Evolutionary conservation across 2,888 invertebrate genomes (phyloP).

Genomic region (Chrysopilus asiliformis): DNA sequence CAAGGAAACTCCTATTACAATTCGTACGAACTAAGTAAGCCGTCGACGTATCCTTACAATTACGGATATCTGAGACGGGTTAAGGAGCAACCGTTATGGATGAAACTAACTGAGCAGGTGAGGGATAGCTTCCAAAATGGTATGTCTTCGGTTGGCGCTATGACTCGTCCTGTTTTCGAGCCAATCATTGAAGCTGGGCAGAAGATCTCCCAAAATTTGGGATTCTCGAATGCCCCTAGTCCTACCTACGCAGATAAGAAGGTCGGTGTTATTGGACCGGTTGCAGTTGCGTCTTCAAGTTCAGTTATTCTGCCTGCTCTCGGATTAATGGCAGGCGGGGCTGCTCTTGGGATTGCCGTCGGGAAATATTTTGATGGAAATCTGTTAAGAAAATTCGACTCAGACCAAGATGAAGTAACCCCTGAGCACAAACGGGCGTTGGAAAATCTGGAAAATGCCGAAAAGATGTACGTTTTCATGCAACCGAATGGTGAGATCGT

Average conservation of each 20-base stretch:
- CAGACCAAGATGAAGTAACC: slow-evolving; percentile 32
- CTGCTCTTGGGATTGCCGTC: slow-evolving; percentile 66
- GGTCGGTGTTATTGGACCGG: slow-evolving; percentile 43
- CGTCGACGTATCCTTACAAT: slow-evolving; percentile 44
- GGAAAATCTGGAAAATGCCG: slow-evolving; percentile 14
- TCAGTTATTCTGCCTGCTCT: slow-evolving; percentile 60
- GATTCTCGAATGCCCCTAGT: slow-evolving; percentile 40
- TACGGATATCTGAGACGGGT: slow-evolving; percentile 47
- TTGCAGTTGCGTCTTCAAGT: slow-evolving; percentile 37
- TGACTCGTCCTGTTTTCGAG: slow-evolving; percentile 42
- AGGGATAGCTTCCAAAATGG: slow-evolving; percentile 58
- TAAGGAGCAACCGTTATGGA: slow-evolving; percentile 54
- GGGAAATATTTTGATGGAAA: slow-evolving; percentile 56
- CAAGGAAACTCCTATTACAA: slow-evolving; percentile 36
- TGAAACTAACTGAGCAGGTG: slow-evolving; percentile 56
- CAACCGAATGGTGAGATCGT: not conserved
- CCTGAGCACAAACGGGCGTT: slow-evolving; percentile 46
- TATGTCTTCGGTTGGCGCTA: slow-evolving; percentile 50
- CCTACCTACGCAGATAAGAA: slow-evolving; percentile 45
- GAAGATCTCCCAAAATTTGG: slow-evolving; percentile 64
- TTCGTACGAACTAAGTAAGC: slow-evolving; percentile 39
- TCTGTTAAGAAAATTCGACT: slow-evolving; percentile 21
- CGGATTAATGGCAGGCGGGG: slow-evolving; percentile 68
- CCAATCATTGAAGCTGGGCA: slow-evolving; percentile 67
- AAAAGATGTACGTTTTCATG: slow-evolving; percentile 1